These are phyloP conservation scores for Cephus nigrinus DNA, from an alignment of 2,888 invertebrate genomes.

Conservation along the genomic window DNA sequence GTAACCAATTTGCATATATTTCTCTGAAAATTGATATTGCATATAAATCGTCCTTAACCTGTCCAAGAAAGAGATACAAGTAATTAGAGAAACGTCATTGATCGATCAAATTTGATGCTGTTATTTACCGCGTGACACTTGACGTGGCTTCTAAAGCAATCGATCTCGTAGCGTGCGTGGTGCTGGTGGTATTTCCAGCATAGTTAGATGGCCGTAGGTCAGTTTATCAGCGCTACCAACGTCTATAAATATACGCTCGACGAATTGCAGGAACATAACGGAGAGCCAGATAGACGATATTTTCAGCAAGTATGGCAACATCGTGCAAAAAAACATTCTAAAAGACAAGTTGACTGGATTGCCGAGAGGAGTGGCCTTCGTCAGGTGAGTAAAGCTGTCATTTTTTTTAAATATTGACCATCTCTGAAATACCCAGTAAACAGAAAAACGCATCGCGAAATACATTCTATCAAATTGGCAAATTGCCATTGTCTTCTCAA, in stretches of 20 bases:
- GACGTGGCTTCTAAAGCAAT: no score
- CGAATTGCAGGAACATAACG: constrained; percentile 72
- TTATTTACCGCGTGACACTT: no score
- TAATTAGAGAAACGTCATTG: no score
- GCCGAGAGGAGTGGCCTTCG: constrained; percentile 92
- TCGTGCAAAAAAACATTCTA: constrained; percentile 92
- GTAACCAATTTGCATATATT: constrained; percentile 8
- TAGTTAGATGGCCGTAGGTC: no score
- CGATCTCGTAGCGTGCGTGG: no score
- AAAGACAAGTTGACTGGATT: constrained; percentile 89
- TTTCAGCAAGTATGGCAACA: constrained; percentile 89
- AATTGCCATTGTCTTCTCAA: background rate
- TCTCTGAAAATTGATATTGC: no score
- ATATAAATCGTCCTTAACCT: no score
- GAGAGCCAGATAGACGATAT: constrained; percentile 86
- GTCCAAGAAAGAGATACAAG: no score
- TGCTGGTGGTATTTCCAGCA: no score
- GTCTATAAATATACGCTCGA: background rate
- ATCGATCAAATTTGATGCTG: no score
- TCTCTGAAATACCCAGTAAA: no score
- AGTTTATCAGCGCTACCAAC: no score
- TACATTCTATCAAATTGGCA: background rate
- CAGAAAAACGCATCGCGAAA: background rate
- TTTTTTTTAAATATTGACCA: background rate
- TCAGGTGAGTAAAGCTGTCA: constrained; percentile 72